Evolutionary conservation across 2,888 invertebrate genomes (phyloP).

Genomic region (Lasioglossum leucozonium): DNA sequence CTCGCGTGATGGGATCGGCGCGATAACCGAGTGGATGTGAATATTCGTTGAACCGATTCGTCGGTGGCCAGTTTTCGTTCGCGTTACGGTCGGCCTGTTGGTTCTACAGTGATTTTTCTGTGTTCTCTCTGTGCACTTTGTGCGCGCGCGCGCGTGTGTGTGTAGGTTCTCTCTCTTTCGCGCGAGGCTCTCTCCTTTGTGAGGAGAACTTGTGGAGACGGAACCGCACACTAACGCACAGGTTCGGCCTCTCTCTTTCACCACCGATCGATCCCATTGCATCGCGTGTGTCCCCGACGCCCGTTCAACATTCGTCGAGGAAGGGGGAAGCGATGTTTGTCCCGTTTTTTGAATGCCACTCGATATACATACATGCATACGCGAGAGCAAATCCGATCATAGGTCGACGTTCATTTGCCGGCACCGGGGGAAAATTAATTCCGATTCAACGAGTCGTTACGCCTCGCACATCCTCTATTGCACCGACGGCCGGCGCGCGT

Average conservation of each 20-base stretch:
- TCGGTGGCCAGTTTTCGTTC: slow-evolving; percentile 4
- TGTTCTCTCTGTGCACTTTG: not conserved
- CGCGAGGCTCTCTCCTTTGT: slow-evolving; percentile 17
- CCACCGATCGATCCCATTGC: slow-evolving; percentile 20
- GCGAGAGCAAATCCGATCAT: slow-evolving; percentile 4
- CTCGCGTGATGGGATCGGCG: not conserved
- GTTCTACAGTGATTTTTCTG: not conserved
- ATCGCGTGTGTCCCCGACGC: not conserved
- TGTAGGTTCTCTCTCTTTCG: not conserved
- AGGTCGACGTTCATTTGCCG: slow-evolving; percentile 13
- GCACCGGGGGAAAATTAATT: slow-evolving; percentile 22
- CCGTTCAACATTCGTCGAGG: not conserved
- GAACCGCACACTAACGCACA: not conserved
- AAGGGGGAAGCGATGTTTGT: slow-evolving; percentile 5
- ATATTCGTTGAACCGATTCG: not conserved
- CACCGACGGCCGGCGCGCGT: not conserved
- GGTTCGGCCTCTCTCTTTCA: slow-evolving; percentile 11
- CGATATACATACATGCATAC: too few species aligned
- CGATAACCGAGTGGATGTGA: not conserved
- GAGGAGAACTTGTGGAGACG: not conserved
- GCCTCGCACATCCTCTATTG: slow-evolving; percentile 6
- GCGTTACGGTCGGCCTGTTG: not conserved
- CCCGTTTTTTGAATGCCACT: slow-evolving; percentile 7
- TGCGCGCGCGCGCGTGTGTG: too few species aligned
- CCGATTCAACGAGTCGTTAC: slow-evolving; percentile 8